phyloP scores from a whole-genome alignment of 2,797 vertebrate genomes.

The Taeniopygia guttata region DNA sequence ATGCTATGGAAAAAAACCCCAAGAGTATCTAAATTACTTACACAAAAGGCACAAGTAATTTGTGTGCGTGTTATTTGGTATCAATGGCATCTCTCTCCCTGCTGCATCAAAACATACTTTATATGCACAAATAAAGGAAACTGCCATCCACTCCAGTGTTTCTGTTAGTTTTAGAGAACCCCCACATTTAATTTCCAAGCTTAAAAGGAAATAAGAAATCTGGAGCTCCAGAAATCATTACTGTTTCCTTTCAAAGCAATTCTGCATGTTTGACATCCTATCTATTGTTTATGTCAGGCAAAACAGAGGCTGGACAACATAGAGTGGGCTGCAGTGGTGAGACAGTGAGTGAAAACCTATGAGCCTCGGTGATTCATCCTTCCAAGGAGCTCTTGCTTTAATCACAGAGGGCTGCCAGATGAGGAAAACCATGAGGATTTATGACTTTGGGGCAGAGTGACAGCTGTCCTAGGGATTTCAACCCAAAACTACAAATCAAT shows the following conservation, averaged over 20 bases:
- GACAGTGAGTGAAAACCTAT: constrained; percentile 50
- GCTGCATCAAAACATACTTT: neutral
- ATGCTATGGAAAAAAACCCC: neutral
- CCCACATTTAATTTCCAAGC: constrained; percentile 6
- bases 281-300: constrained; percentile 56
- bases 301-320: constrained; percentile 30
- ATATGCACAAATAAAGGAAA: neutral
- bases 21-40: constrained; percentile 27
- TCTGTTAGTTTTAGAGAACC: neutral
- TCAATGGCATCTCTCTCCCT: neutral
- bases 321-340: constrained; percentile 29
- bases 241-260: constrained; percentile 43
- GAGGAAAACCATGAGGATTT: constrained; percentile 52
- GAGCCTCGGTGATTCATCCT: constrained; percentile 50
- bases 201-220: constrained; percentile 30
- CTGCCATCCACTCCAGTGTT: neutral
- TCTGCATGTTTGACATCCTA: constrained; percentile 37
- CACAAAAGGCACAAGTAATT: constrained; percentile 27
- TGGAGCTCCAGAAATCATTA: constrained; percentile 2
- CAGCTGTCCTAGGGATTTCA: constrained; percentile 53
- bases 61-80: constrained; percentile 5
- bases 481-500: constrained; percentile 11
- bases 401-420: constrained; percentile 60
- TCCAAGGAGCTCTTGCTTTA: constrained; percentile 39
- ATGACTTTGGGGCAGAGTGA: constrained; percentile 56